Conservation (phyloP, 2,888 invertebrate species). For the Caenorhabditis imperialis region DNA sequence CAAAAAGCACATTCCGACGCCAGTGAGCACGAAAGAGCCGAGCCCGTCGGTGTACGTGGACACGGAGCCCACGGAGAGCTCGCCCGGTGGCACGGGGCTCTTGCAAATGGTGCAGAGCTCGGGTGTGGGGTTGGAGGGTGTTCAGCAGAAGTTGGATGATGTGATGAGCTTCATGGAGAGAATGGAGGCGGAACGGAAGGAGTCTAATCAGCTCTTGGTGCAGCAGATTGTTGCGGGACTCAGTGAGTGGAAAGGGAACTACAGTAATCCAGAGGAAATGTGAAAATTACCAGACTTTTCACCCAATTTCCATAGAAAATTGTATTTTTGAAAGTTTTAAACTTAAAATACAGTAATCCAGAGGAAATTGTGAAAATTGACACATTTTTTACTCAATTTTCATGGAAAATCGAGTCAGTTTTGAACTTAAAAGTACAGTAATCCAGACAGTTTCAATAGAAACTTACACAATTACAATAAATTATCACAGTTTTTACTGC, state of each 20-base stretch:
- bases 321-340: no score
- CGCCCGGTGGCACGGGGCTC: not conserved
- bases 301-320: no score
- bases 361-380: no score
- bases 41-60: conserved; percentile 24
- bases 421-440: no score
- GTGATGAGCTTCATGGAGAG: conserved; percentile 4
- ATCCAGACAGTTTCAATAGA: no score
- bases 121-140: conserved; percentile 1
- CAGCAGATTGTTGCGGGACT: conserved; percentile 19
- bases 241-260: conserved; percentile 30
- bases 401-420: no score
- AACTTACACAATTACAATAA: no score
- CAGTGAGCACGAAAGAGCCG: conserved; percentile 1
- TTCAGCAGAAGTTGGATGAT: conserved; percentile 31
- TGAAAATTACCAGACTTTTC: no score
- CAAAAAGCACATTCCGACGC: conserved; percentile 16
- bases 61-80: not conserved
- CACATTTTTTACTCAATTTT: no score
- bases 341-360: no score
- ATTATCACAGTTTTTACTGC: no score
- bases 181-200: conserved; percentile 29
- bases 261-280: not conserved
- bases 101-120: conserved; percentile 7
- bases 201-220: conserved; percentile 10